These are phyloP conservation scores for Aplysina aerophoba DNA, from an alignment of 37 sponge, comb jelly and placozoan genomes.

Conservation along the genomic window DNA sequence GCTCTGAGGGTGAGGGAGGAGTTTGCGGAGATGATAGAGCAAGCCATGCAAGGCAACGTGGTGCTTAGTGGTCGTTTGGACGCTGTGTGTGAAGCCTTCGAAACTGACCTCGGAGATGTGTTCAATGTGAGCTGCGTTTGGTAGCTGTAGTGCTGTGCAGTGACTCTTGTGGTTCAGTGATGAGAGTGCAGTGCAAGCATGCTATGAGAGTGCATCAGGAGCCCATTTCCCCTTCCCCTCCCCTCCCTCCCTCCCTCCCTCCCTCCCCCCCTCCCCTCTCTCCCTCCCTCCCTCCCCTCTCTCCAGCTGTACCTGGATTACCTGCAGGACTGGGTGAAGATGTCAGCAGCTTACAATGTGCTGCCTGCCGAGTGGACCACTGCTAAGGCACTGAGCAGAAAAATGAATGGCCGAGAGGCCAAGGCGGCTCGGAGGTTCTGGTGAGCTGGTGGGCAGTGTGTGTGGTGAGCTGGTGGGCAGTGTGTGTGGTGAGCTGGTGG, in stretches of 20 bases:
- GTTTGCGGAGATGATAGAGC: conserved; percentile 38
- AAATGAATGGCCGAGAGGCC: conserved; percentile 66
- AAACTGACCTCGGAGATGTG: conserved; percentile 55
- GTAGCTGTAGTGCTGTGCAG: neutral
- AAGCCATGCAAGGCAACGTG: conserved; percentile 26
- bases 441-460: too few relatives aligned
- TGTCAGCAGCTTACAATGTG: conserved; percentile 47
- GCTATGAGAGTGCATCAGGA: too few relatives aligned
- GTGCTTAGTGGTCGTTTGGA: neutral
- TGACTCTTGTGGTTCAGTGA: neutral
- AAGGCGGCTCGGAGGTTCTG: conserved; percentile 85
- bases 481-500: too few relatives aligned
- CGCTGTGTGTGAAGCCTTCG: conserved; percentile 51
- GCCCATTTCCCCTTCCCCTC: too few relatives aligned
- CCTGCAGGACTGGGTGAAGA: conserved; percentile 55
- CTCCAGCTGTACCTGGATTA: conserved; percentile 71
- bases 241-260: neutral
- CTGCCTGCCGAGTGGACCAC: conserved; percentile 77
- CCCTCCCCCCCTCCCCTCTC: neutral
- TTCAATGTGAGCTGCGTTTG: conserved; percentile 60
- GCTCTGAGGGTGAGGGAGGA: conserved; percentile 58
- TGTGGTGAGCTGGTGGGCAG: too few relatives aligned
- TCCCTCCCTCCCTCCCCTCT: neutral
- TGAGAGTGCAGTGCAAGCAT: too few relatives aligned
- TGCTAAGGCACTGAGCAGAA: conserved; percentile 62